Percentiles rank a stretch among this genome's conserved stretches.
phyloP scores from a whole-genome alignment of 2,113 vertebrate species.

The Cettia cetti region DNA sequence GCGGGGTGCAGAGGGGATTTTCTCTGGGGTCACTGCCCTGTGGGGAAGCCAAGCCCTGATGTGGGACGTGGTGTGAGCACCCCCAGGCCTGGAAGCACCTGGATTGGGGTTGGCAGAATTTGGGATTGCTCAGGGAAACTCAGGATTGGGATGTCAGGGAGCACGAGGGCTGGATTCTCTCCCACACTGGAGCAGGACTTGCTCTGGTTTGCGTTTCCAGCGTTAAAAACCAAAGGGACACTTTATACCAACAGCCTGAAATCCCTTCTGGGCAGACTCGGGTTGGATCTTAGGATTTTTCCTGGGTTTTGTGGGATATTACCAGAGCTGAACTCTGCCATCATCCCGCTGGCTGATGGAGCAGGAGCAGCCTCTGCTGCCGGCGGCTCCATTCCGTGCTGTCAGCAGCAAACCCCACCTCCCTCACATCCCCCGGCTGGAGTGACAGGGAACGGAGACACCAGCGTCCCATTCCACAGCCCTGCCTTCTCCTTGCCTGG shows the following conservation, averaged over 20 bases:
- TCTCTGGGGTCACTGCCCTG: neutral
- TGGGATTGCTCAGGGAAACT: neutral
- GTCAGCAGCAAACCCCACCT: neutral
- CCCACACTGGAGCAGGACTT: neutral
- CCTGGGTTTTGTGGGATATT: neutral
- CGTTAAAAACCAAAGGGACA: neutral
- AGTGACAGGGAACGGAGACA: neutral
- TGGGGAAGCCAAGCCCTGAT: neutral
- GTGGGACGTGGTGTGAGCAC: neutral
- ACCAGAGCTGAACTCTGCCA: neutral
- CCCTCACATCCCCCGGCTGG: neutral
- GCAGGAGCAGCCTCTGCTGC: neutral
- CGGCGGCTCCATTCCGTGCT: neutral
- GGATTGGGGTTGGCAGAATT: fast-evolving
- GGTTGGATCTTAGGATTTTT: neutral
- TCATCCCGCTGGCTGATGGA: neutral
- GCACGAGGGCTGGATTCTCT: neutral
- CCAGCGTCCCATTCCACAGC: neutral
- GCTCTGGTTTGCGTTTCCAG: neutral
- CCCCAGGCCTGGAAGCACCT: neutral
- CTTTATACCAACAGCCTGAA: neutral
- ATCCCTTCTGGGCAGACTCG: neutral
- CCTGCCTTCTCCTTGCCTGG: neutral
- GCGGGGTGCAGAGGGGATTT: neutral
- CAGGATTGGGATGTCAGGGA: neutral